These are phyloP conservation scores for Oreochromis aureus DNA, from an alignment of 2,113 vertebrate species.

Conservation along the genomic window DNA sequence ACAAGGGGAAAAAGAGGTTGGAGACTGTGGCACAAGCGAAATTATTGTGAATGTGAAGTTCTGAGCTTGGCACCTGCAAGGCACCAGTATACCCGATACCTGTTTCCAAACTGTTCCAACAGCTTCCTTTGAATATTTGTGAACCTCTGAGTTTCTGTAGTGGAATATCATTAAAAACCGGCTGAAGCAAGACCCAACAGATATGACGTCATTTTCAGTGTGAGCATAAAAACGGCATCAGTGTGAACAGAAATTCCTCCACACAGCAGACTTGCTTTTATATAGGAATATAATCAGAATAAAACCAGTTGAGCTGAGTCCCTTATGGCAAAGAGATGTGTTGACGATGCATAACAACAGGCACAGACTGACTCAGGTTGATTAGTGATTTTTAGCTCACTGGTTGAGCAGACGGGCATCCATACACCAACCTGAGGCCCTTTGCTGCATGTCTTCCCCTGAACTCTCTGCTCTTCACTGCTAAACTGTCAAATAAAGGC, in stretches of 20 bases:
- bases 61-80: background rate
- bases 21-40: background rate
- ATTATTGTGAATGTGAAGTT: background rate
- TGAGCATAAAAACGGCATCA: background rate
- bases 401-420: background rate
- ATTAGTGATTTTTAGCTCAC: background rate
- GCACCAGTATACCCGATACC: background rate
- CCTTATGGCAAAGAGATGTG: background rate
- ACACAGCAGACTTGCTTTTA: background rate
- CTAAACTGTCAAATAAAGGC: background rate
- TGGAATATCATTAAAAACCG: background rate
- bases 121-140: background rate
- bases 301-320: background rate
- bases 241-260: background rate
- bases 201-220: background rate
- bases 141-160: background rate
- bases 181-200: background rate
- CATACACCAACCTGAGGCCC: background rate
- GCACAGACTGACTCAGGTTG: background rate
- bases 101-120: background rate
- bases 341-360: too few species aligned
- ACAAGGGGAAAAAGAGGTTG: background rate
- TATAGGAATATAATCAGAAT: background rate
- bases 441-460: background rate
- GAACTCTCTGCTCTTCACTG: background rate